Percentiles rank a stretch among this genome's conserved stretches.
These are phyloP conservation scores for Diachasmimorpha longicaudata DNA, from an alignment of 1,140 invertebrate species.

Conservation along the genomic window DNA sequence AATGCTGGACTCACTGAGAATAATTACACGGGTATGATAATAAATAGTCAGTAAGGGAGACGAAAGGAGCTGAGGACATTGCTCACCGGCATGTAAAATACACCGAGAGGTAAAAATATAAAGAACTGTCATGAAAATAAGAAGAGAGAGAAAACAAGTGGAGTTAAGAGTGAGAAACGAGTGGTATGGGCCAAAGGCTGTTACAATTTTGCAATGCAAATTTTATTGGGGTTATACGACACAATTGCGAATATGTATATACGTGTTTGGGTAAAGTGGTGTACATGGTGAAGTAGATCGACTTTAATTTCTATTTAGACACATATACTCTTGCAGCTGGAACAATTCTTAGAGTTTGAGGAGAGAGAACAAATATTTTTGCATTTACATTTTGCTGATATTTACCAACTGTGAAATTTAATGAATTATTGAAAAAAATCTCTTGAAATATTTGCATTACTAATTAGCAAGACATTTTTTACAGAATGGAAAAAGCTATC, in stretches of 20 bases:
- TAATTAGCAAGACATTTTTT: too few relatives aligned
- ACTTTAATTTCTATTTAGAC: not conserved
- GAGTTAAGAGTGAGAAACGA: conserved; percentile 11
- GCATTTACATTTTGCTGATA: too few relatives aligned
- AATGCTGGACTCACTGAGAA: not conserved
- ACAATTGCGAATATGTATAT: conserved; percentile 29
- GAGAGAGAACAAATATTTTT: too few relatives aligned
- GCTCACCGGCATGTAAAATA: not conserved
- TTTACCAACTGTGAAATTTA: too few relatives aligned
- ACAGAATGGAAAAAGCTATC: too few relatives aligned
- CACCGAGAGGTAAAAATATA: not conserved
- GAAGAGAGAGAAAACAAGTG: not conserved
- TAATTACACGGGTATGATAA: conserved; percentile 10
- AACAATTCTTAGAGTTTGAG: too few relatives aligned
- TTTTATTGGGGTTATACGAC: conserved; percentile 33
- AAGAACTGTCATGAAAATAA: not conserved
- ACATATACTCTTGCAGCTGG: not conserved
- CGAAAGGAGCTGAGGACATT: not conserved
- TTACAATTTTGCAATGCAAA: conserved; percentile 42
- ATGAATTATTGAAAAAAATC: too few relatives aligned
- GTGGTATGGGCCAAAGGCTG: conserved; percentile 16
- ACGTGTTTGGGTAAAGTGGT: conserved; percentile 1
- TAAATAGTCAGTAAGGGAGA: not conserved
- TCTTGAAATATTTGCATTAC: too few relatives aligned
- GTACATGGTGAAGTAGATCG: not conserved